A percentile compares a stretch with the other conserved stretches of the same genome.
Conservation (phyloP, 2,113 vertebrate species). For the Piprites chloris region DNA sequence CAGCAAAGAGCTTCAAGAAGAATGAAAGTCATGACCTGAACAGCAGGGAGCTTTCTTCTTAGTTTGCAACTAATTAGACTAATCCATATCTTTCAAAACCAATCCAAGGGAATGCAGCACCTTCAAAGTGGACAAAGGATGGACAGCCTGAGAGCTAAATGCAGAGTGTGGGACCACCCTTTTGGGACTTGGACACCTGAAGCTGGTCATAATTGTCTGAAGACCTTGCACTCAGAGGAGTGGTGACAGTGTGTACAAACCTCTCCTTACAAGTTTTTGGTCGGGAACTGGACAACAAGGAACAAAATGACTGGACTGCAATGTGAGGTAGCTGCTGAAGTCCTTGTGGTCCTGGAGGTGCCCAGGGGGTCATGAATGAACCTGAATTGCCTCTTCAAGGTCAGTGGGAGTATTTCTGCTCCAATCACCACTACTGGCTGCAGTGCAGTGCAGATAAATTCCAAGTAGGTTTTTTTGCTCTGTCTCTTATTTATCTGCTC, state of each 20-base stretch:
- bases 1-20: not conserved
- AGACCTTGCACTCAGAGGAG: not conserved
- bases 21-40: not conserved
- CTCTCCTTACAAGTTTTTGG: not conserved
- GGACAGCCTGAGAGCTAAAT: not conserved
- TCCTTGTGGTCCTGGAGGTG: not conserved
- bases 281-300: not conserved
- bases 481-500: not conserved
- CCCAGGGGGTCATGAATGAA: not conserved
- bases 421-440: not conserved
- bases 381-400: not conserved
- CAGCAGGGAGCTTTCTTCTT: not conserved
- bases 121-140: not conserved
- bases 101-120: not conserved
- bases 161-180: not conserved
- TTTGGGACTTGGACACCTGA: not conserved
- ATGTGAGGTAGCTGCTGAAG: not conserved
- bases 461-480: not conserved
- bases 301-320: not conserved
- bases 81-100: not conserved
- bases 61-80: not conserved
- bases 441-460: not conserved
- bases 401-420: not conserved
- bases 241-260: not conserved
- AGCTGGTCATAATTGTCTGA: not conserved